A percentile compares a stretch with the other conserved stretches of the same genome.
These are phyloP conservation scores for Colostygia pectinataria DNA, from an alignment of 2,888 invertebrate genomes.

Conservation along the genomic window DNA sequence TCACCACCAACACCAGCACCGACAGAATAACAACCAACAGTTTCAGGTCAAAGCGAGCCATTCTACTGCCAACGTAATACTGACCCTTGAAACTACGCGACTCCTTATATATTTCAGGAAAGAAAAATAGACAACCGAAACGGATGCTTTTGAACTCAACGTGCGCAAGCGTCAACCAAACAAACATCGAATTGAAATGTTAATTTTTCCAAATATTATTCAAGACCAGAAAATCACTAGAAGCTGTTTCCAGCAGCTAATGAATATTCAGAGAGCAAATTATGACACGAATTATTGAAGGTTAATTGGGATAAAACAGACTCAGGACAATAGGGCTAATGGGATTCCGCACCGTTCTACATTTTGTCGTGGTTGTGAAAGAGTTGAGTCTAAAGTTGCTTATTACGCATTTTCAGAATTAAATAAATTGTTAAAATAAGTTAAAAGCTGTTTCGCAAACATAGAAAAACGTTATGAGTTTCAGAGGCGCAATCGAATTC, in stretches of 20 bases:
- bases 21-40: conserved; percentile 39
- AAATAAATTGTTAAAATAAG: too few relatives aligned
- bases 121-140: conserved; percentile 23
- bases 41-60: conserved; percentile 41
- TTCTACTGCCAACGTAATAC: conserved; percentile 26
- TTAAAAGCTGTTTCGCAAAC: too few relatives aligned
- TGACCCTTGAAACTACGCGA: conserved; percentile 25
- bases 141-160: conserved; percentile 22
- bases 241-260: conserved; percentile 32
- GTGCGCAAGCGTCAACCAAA: conserved; percentile 13
- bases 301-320: conserved; percentile 11
- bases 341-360: not conserved
- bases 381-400: not conserved
- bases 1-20: conserved; percentile 37
- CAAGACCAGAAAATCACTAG: conserved; percentile 27
- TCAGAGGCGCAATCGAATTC: too few relatives aligned
- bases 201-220: conserved; percentile 36
- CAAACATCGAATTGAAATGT: conserved; percentile 31
- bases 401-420: not conserved
- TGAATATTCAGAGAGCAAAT: conserved; percentile 43
- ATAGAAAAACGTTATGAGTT: too few relatives aligned
- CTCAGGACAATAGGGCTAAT: not conserved
- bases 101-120: conserved; percentile 28
- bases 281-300: conserved; percentile 19
- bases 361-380: not conserved